A percentile compares a stretch with the other conserved stretches of the same genome.
These are phyloP conservation scores for Triops cancriformis DNA, from an alignment of 1,140 invertebrate genomes.

Conservation along the genomic window DNA sequence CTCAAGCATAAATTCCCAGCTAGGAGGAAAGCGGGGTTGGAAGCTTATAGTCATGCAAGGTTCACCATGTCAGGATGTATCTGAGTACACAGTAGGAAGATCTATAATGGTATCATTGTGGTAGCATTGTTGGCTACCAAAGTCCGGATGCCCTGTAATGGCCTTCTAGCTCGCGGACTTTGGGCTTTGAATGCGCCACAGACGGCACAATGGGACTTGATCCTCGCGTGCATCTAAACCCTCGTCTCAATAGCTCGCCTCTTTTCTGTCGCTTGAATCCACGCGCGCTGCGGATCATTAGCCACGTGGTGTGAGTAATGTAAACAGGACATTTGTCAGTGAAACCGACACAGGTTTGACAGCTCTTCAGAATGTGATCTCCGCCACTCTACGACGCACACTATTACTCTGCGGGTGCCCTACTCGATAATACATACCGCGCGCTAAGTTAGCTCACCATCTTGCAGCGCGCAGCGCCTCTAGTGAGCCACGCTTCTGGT, in stretches of 20 bases:
- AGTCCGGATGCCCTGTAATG: background rate
- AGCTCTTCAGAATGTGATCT: background rate
- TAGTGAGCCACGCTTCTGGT: background rate
- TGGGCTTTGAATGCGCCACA: background rate
- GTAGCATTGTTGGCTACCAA: background rate
- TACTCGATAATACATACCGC: background rate
- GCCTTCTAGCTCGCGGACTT: background rate
- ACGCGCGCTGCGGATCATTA: background rate
- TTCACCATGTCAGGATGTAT: background rate
- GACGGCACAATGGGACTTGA: background rate
- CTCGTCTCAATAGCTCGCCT: background rate
- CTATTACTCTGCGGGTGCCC: background rate
- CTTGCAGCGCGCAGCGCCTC: background rate
- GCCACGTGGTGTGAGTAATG: slow-evolving; percentile 12
- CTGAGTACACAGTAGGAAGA: background rate
- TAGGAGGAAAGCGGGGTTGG: background rate
- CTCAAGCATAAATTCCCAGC: background rate
- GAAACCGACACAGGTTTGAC: background rate
- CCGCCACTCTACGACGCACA: background rate
- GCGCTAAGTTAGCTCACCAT: background rate
- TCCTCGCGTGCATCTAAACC: slow-evolving; percentile 1
- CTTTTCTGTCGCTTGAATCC: background rate
- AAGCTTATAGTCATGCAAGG: background rate
- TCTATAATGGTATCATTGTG: slow-evolving; percentile 2
- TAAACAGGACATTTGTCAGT: slow-evolving; percentile 9